Base-by-base conservation (phyloP, 2,888 invertebrate genomes). In the Trissoscelio sp. region DNA sequence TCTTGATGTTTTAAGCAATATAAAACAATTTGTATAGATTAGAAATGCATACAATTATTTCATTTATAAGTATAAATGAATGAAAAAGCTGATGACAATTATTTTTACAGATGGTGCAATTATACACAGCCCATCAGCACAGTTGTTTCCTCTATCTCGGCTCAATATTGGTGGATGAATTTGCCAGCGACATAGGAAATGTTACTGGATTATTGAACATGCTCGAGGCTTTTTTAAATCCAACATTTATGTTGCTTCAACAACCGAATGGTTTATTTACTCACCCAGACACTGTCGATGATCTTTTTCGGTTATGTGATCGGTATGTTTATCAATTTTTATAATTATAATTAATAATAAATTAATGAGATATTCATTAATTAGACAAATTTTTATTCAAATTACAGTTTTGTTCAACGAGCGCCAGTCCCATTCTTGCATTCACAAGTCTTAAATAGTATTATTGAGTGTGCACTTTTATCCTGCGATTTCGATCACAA, bases 231-330 rank as follows among this genome's bases (percentile, higher is more conserved):
- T 95, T 97, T 87, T 94, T 97, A 85, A 94, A 94, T 82, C 95
- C 95, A 18, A 96, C 97, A n/a, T 96, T 97, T 89, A 93, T 93
- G 39, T 92, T 97, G 88, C 93, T 99, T 83, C 96, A 96, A 91
- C 94, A 94, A 85, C 94, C 94, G 78, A 94, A 95, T 88, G 98
- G 98, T 0, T 92, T 99, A 48, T 93, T 95, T 78, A 96, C 98
- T 91, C 96, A 99, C 92, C 99, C 99, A 0, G 99, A 99, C 88
- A 99, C 99, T 0, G 98, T 99, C 0, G 99, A 99, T 89, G 99
- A 99, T 90, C 95, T 99, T 84, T 99, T 99, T 92, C 93, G 97
- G 57, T 92, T 98, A 34, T 96, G 96, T 86, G 94, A 95, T 58
- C 93, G 96, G 92, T 92, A 85, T 14, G 2, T 34, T 53, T 53